These are phyloP conservation scores for Bettongia penicillata DNA, from an alignment of 2,113 vertebrate species.

Conservation along the genomic window DNA sequence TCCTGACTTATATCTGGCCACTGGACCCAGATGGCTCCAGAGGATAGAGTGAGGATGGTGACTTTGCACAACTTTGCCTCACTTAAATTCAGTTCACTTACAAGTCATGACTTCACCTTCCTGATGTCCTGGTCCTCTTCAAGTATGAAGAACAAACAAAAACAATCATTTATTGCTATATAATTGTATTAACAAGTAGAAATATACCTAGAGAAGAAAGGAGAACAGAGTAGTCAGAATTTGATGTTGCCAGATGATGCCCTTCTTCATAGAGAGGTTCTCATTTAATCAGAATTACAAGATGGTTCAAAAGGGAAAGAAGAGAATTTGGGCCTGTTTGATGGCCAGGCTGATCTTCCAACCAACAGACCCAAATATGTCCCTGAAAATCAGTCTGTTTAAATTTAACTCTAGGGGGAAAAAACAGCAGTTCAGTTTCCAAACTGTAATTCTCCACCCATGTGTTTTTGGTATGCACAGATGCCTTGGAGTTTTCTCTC, in stretches of 20 bases:
- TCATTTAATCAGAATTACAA: neutral
- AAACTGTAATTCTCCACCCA: conserved; percentile 77
- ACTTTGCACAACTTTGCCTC: too few species aligned
- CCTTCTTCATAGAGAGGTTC: neutral
- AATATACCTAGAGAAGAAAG: neutral
- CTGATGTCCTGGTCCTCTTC: too few species aligned
- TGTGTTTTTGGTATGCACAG: conserved; percentile 73
- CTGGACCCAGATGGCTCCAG: too few species aligned
- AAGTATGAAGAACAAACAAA: too few species aligned
- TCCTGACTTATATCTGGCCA: too few species aligned
- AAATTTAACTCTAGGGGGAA: conserved; percentile 67
- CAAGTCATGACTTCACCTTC: too few species aligned
- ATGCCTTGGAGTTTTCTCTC: conserved; percentile 75
- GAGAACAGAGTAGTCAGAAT: neutral
- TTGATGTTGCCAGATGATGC: neutral
- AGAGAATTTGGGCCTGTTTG: neutral
- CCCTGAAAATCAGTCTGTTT: conserved; percentile 65
- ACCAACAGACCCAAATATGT: conserved; percentile 28
- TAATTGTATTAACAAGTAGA: neutral
- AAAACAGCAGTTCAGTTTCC: conserved; percentile 75
- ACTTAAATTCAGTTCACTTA: too few species aligned
- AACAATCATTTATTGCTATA: too few species aligned
- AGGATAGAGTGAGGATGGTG: too few species aligned
- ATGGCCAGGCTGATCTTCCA: conserved; percentile 27
- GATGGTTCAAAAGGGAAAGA: neutral